Evolutionary conservation across 2,888 invertebrate species (phyloP), one percentile per base, ranked within the genome.

Genomic region (Luperina testacea): DNA sequence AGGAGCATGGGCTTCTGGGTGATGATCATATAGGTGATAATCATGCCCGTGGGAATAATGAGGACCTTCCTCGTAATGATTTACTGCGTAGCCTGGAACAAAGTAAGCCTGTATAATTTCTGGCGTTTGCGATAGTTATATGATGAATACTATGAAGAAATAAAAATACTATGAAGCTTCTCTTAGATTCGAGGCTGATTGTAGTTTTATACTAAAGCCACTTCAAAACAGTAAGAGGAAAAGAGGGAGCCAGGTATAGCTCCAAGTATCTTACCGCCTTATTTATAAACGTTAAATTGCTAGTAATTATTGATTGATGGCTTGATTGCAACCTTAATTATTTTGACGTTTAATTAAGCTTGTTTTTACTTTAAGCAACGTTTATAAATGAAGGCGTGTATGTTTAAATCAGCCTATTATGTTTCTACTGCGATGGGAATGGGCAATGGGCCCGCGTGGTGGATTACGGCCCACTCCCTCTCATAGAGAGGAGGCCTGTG

Each of bases 21-120:
- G 92, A 61, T 89, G 89, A 27, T 91, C 88, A 24, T 89, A 91
- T 20, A 89, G 81, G 63, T 93, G 93, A 69, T 94, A 93, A 24
- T 94, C 95, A 72, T 94, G 92, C 0, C 92, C 95, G 51, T 93
- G 91, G 11, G 90, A 91, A 74, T 93, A 92, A 77, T 93, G 93
- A 42, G 94, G 92, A 20, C 88, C 85, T 45, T 95, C 96, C 53
- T 96, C 96, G 82, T 95, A 96, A 69, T 95, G 96, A 38, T 92
- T 93, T 42, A 92, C 61, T 24, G 92, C 90, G 68, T 95, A 95
- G 7, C 94, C 96, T 96, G 89, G 48, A 89, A 85, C 11, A 72
- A 32, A 42, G 8, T 11, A 48, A 65, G 0, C 7, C 13, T 63
- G 0, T 32, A 9, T 32, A 9, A 57, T 11, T 74, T n/a, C 1